Evolutionary conservation across 2,113 vertebrate genomes (phyloP), one percentile per base, ranked within the genome.

Genomic region (Antennarius striatus): DNA sequence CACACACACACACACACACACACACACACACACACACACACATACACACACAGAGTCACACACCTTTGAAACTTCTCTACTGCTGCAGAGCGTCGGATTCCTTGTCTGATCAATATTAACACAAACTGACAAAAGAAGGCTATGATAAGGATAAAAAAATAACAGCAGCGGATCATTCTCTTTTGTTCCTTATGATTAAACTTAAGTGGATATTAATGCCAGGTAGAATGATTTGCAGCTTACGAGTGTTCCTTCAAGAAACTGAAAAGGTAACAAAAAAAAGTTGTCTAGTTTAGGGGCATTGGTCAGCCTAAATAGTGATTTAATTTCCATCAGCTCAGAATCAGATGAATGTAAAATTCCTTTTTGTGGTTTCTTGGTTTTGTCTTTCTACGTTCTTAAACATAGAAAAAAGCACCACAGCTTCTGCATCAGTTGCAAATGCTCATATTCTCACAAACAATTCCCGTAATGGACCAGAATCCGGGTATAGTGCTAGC

Each of bases 391-490:
- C 16, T 30, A 55, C 17, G 14, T 39, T 39, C 39, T 49, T 3
- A 61, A 55, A 36, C 1, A 14, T 56, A 53, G 57, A 51, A 65
- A 32, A n/a, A 0, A 56, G 6, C 22, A 39, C 8, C 22, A 4
- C 13, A 48, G n/a, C 43, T 36, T 51, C 17, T 51, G 49, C 17
- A n/a, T 46, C 66, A 39, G 55, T 68, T 68, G 69, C 56, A 74
- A 55, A 67, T 5, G 29, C 68, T 75, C 39, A 32, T 1, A 45
- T 71, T 77, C 63, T 80, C 82, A 10, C 63, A 85, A 85, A 78
- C 71, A 82, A 81, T 89, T 88, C 80, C 83, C 81, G 83, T 57
- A 87, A 85, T 72, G 48, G 84, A 81, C 76, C 70, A 45, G 10
- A 68, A 80, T 86, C 78, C 50, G 1, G 56, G 84, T 72, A 81